phyloP scores from a whole-genome alignment of 2,797 vertebrate genomes.

The Anguilla marmorata region DNA sequence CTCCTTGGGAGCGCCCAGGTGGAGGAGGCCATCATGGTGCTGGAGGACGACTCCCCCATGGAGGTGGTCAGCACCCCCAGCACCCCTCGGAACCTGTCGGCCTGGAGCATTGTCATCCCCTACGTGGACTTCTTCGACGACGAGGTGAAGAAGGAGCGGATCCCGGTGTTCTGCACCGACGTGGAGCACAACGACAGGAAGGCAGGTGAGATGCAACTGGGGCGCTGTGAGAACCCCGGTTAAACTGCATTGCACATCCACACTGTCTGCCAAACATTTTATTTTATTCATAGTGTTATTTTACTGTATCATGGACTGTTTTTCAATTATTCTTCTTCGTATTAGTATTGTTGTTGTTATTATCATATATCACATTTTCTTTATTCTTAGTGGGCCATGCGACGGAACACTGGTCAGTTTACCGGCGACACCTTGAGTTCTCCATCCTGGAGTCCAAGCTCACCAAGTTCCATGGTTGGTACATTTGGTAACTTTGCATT shows the following conservation, averaged over 20 bases:
- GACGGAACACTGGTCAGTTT: constrained; percentile 85
- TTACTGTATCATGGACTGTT: no score
- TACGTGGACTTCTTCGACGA: constrained; percentile 95
- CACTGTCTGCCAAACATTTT: no score
- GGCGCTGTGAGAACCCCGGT: no score
- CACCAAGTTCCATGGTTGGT: constrained; percentile 93
- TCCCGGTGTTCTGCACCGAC: constrained; percentile 95
- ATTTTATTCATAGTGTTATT: no score
- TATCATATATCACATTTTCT: not conserved
- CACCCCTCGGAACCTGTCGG: constrained; percentile 90
- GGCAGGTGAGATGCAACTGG: constrained; percentile 72
- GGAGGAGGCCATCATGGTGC: constrained; percentile 93
- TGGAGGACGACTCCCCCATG: constrained; percentile 91
- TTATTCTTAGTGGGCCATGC: constrained; percentile 78
- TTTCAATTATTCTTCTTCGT: no score
- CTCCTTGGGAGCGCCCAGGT: constrained; percentile 69
- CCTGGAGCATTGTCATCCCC: constrained; percentile 93
- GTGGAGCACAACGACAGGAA: constrained; percentile 93
- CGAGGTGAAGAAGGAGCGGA: constrained; percentile 87
- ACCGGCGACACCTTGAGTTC: constrained; percentile 90
- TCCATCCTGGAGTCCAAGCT: constrained; percentile 96
- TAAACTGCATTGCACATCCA: no score
- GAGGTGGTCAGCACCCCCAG: constrained; percentile 86
- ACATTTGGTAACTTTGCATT: not conserved
- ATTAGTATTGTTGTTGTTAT: no score